Evolutionary conservation across 2,113 vertebrate species (phyloP).

Genomic region (Ptyas mucosa): DNA sequence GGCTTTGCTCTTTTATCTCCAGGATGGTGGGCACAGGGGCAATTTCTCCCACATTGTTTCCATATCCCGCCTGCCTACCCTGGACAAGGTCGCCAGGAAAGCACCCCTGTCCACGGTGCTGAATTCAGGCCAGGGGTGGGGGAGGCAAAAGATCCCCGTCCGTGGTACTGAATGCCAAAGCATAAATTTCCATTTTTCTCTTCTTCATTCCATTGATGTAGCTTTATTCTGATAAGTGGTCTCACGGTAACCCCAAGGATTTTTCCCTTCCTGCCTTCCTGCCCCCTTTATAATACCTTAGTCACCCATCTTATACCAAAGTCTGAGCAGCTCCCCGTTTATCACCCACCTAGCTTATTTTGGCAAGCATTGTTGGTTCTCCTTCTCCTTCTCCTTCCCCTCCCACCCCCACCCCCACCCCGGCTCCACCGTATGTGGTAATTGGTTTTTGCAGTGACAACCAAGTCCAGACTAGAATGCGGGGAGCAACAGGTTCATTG

Average conservation of each 20-base stretch:
- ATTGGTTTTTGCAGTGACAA: not conserved
- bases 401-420: not conserved
- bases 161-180: not conserved
- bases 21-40: not conserved
- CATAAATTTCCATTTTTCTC: not conserved
- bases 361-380: not conserved
- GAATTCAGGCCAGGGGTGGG: not conserved
- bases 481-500: not conserved
- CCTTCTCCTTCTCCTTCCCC: too few relatives aligned
- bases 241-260: not conserved
- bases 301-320: not conserved
- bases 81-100: too few relatives aligned
- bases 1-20: not conserved
- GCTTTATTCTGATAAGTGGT: not conserved
- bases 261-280: not conserved
- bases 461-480: not conserved
- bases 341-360: not conserved
- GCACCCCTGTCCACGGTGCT: not conserved
- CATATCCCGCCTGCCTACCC: not conserved
- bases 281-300: not conserved
- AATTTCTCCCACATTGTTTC: not conserved
- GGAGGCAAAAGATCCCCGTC: not conserved
- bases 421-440: not conserved
- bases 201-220: not conserved
- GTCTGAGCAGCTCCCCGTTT: not conserved